Evolutionary conservation across 2,113 vertebrate genomes (phyloP), one percentile per base, ranked within the genome.

Genomic region (Pycnonotus jocosus): DNA sequence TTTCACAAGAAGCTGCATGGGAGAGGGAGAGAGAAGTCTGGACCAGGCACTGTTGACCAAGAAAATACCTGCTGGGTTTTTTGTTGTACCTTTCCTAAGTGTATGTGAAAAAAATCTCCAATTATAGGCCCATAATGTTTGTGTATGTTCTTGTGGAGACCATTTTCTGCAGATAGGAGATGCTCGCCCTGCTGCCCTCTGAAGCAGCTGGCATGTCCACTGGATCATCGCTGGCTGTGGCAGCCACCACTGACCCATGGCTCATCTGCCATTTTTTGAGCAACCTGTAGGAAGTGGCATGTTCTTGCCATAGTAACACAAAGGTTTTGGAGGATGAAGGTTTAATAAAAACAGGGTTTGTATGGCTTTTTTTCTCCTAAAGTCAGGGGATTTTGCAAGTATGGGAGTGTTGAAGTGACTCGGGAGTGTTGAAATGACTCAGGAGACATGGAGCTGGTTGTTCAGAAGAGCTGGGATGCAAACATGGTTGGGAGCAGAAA

Each of bases 311-410:
- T 30, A 56, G n/a, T 65, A 64, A 77, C 53, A 56, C 4, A 33
- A 53, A 86, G 65, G 37, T 60, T 81, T 38, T 1, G 1, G 61
- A 81, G 62, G 57, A 64, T 91, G 84, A 56, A 65, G 42, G 25
- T 87, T 89, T 93, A 84, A 92, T 93, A 91, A 84, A 84, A 30
- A n/a, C 24, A 69, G 48, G 76, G 50, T 92, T 90, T 86, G 66
- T 78, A 62, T 50, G 68, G 53, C 27, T 81, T 27, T 30, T 53
- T 78, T 87, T 53, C 27, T 2, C 9, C 61, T 57, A 56, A 92
- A 88, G 68, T 61, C 77, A 71, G n/a, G 65, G 71, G 73, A 82
- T 76, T 93, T 81, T 93, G 57, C 71, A 90, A 91, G 58, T 40
- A 84, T 81, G 87, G 78, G 86, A 91, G 83, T 81, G 61, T 30